phyloP scores from a whole-genome alignment of 1,140 invertebrate genomes.

The Thalassaphorura encarpata region DNA sequence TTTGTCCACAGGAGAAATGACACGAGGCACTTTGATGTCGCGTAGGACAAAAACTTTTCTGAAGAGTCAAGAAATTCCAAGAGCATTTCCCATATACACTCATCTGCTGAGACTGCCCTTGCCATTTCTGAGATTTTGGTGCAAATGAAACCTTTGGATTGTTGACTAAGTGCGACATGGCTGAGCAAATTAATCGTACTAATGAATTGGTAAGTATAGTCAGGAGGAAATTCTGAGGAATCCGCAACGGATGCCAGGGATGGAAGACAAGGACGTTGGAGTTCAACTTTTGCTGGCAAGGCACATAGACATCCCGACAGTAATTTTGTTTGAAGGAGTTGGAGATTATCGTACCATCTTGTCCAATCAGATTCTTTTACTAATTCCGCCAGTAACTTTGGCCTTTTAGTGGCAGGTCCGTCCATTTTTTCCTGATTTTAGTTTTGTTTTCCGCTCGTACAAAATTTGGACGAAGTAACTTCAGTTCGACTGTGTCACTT shows the following conservation, averaged over 20 bases:
- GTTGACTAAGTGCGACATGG: conserved; percentile 73
- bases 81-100: conserved; percentile 70
- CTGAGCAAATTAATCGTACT: conserved; percentile 71
- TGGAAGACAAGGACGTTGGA: conserved; percentile 21
- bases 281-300: conserved; percentile 20
- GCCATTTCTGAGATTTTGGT: conserved; percentile 63
- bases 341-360: conserved; percentile 22
- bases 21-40: conserved; percentile 64
- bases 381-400: conserved; percentile 14
- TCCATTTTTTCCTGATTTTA: conserved; percentile 14
- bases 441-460: not conserved
- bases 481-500: not conserved
- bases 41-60: conserved; percentile 68
- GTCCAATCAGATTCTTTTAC: conserved; percentile 13
- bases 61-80: conserved; percentile 62
- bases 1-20: conserved; percentile 73
- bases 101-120: conserved; percentile 64
- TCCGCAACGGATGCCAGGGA: not conserved
- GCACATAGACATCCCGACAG: conserved; percentile 26
- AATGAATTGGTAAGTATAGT: conserved; percentile 53
- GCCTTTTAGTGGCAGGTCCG: conserved; percentile 28
- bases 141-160: conserved; percentile 65
- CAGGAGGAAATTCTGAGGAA: conserved; percentile 7
- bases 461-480: not conserved
- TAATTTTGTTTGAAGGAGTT: conserved; percentile 22